phyloP scores from a whole-genome alignment of 2,888 invertebrate species.

The Strigamia transsilvanica region DNA sequence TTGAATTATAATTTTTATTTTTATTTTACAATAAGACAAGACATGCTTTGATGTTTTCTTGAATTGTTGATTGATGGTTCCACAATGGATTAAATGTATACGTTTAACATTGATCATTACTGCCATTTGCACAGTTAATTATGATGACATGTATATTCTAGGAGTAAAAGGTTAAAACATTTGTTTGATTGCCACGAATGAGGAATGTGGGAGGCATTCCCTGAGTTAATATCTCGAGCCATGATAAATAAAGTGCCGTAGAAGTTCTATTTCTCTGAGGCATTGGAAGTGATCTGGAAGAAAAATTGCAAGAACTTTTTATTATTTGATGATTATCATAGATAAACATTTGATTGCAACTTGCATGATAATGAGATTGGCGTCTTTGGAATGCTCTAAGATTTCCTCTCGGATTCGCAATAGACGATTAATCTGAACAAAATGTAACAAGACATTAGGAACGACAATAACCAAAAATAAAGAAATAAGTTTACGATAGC shows the following conservation, averaged over 20 bases:
- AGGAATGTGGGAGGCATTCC: conserved; percentile 87
- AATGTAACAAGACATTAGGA: background rate
- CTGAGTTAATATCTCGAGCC: conserved; percentile 89
- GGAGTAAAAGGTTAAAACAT: conserved; percentile 69
- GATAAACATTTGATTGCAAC: conserved; percentile 60
- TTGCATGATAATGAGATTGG: conserved; percentile 92
- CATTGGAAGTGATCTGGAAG: conserved; percentile 85
- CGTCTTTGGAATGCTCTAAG: conserved; percentile 78
- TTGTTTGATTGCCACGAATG: conserved; percentile 68
- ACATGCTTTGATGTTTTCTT: too few species aligned
- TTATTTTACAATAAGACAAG: too few species aligned
- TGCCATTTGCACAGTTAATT: too few species aligned
- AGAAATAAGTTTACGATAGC: too few species aligned
- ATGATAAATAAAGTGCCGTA: conserved; percentile 92
- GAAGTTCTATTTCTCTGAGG: conserved; percentile 90
- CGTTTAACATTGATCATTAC: too few species aligned
- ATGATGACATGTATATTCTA: conserved; percentile 57
- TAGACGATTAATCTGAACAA: conserved; percentile 78
- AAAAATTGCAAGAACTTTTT: conserved; percentile 53
- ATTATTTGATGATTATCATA: background rate
- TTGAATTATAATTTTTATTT: too few species aligned
- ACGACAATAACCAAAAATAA: background rate
- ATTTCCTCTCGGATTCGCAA: conserved; percentile 87
- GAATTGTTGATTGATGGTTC: too few species aligned
- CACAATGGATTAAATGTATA: too few species aligned